Evolutionary conservation across 1,140 invertebrate genomes (phyloP).

Genomic region (Chrysoperla carnea): DNA sequence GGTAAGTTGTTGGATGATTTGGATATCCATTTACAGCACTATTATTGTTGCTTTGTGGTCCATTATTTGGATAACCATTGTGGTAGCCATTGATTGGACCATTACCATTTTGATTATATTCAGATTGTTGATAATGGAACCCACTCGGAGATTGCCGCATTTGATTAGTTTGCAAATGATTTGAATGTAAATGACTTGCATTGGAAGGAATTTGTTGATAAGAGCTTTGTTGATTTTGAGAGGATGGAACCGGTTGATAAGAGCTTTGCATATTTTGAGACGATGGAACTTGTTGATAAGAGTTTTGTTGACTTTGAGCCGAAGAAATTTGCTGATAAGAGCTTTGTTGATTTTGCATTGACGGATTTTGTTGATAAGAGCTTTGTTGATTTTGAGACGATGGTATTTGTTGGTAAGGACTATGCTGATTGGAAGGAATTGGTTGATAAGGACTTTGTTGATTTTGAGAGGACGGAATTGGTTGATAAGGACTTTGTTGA

Average conservation of each 20-base stretch:
- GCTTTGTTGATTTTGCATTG: constrained; percentile 12
- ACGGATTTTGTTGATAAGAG: constrained; percentile 12
- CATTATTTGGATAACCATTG: too few species aligned
- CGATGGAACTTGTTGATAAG: neutral
- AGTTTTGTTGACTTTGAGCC: neutral
- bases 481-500: neutral
- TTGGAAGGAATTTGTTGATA: constrained; percentile 11
- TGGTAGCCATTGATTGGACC: too few species aligned
- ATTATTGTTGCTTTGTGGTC: too few species aligned
- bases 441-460: constrained; percentile 16
- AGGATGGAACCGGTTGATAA: constrained; percentile 8
- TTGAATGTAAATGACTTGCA: neutral
- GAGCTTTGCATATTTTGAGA: constrained; percentile 9
- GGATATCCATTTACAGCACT: too few species aligned
- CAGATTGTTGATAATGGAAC: too few species aligned
- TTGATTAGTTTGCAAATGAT: neutral
- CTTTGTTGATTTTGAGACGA: constrained; percentile 12
- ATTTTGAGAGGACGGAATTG: neutral
- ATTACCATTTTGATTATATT: too few species aligned
- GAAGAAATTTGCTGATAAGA: constrained; percentile 11
- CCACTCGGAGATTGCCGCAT: too few species aligned
- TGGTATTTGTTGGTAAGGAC: neutral
- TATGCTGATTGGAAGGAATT: neutral
- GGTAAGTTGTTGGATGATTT: too few species aligned
- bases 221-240: constrained; percentile 14